Base-by-base conservation (phyloP, 2,113 vertebrate species). In the Suricata suricatta region DNA sequence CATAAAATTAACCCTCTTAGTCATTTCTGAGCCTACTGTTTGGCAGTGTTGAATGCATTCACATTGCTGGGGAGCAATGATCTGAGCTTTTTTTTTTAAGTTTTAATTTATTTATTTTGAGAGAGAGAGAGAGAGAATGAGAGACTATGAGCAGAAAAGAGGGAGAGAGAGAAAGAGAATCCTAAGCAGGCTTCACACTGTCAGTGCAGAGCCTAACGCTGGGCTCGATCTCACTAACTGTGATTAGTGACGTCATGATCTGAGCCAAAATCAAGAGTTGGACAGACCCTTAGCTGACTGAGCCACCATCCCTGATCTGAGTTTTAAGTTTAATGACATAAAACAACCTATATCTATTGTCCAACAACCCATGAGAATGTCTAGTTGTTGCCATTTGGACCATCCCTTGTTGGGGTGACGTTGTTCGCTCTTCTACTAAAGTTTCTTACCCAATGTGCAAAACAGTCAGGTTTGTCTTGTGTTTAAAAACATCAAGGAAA, bases 401-500 rank as follows among this genome's bases (percentile, higher is more conserved):
- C 69, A 41, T 17, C 44, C 35, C 38, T 90, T 60, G 11, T 29
- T 60, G 33, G 68, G 63, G 79, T 66, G 66, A 25, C 21, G 72
- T 63, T 91, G 29, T 71, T 94, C 92, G 60, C 52, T 82, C 63
- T 92, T 93, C 63, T 68, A 17, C 38, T 80, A 17, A 66, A 76
- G 54, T 84, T 97, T 97, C 60, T 76, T 90, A 88, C 21, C 86
- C 60, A 79, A 6, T 50, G 52, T 63, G 27, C 57, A 29, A 57
- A 89, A 38, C 27, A 33, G 12, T 87, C 54, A 81, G 76, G 44
- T 87, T 63, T 60, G 35, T 69, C 88, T n/a, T 2, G 0, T 87
- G 85, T 71, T 95, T 93, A 83, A 85, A 95, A 96, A 87, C 80
- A 93, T 54, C 41, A 72, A 84, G 57, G 82, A 74, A 90, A 90